Conservation (phyloP, 2,113 vertebrate genomes). For the Cavia porcellus region DNA sequence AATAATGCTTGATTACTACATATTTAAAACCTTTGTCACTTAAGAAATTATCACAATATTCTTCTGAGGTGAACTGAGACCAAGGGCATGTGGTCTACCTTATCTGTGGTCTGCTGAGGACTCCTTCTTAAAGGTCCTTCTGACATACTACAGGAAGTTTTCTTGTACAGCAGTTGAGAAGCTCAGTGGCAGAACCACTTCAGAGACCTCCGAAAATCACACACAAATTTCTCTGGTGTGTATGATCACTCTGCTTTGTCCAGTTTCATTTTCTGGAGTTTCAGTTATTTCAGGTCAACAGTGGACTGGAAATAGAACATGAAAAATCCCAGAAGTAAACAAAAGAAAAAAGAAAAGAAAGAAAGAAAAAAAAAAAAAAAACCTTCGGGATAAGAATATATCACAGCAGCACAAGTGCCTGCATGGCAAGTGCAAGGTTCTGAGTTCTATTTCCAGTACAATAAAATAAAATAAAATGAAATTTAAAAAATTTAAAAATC, state of each 20-base stretch:
- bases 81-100: constrained; percentile 54
- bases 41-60: constrained; percentile 73
- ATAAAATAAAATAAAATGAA: no score
- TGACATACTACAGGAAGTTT: constrained; percentile 62
- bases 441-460: no score
- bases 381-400: no score
- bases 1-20: constrained; percentile 74
- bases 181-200: constrained; percentile 73
- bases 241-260: not conserved
- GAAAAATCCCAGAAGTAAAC: not conserved
- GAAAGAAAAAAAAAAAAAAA: no score
- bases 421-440: no score
- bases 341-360: not conserved
- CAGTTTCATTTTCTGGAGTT: not conserved
- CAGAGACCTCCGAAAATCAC: constrained; percentile 77
- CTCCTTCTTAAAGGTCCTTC: constrained; percentile 72
- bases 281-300: not conserved
- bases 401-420: no score
- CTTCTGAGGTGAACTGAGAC: constrained; percentile 57
- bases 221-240: constrained; percentile 72
- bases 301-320: not conserved
- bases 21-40: constrained; percentile 50
- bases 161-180: constrained; percentile 63
- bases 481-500: no score
- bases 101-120: constrained; percentile 60